Evolutionary conservation across 23 tunicate species (phyloP).

Genomic region (Aplidium turbinatum): DNA sequence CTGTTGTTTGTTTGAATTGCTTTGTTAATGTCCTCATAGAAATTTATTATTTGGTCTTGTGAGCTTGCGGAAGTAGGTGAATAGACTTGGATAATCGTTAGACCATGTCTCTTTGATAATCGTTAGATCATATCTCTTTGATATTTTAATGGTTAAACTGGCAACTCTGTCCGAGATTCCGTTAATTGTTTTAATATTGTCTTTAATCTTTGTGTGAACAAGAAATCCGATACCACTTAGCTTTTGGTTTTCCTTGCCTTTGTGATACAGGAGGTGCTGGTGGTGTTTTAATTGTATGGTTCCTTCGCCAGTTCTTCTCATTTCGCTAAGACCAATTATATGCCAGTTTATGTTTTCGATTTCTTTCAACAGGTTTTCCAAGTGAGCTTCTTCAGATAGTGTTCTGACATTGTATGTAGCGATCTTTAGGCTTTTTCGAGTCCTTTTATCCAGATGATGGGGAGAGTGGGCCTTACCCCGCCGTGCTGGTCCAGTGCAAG

Average conservation of each 20-base stretch:
- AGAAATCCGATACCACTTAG: slow-evolving; percentile 2
- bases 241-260: slow-evolving; percentile 15
- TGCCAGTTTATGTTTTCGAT: no score
- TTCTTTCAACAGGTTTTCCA: no score
- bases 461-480: no score
- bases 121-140: slow-evolving; percentile 11
- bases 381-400: no score
- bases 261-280: slow-evolving; percentile 8
- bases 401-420: no score
- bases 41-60: background rate
- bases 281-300: background rate
- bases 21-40: slow-evolving; percentile 15
- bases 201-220: background rate
- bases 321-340: no score
- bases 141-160: background rate
- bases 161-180: slow-evolving; percentile 5
- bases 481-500: no score
- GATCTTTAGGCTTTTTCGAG: no score
- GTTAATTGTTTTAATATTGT: background rate
- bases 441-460: no score
- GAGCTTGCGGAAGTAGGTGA: slow-evolving; percentile 16
- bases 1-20: background rate
- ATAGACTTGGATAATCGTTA: slow-evolving; percentile 9
- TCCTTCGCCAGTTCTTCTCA: no score
- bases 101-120: slow-evolving; percentile 2